Evolutionary conservation across 2,888 invertebrate species (phyloP).

Genomic region (Morpho achilles): DNA sequence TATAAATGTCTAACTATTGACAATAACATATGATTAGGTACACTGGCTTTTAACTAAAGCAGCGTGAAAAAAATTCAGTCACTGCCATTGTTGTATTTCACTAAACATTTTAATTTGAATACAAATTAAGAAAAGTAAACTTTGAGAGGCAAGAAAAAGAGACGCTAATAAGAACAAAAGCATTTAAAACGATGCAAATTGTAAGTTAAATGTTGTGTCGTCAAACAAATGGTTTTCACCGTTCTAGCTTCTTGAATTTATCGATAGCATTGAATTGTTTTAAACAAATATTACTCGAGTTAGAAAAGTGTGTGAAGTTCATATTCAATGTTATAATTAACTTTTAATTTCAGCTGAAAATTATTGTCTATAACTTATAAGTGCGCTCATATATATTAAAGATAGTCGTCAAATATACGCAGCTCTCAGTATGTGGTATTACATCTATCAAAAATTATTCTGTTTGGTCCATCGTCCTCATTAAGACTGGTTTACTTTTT

Average conservation of each 20-base stretch:
- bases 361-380: no score
- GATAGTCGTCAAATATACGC: no score
- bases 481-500: conserved; percentile 24
- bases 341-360: no score
- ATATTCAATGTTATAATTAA: no score
- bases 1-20: neutral
- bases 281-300: neutral
- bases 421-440: neutral
- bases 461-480: conserved; percentile 18
- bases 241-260: conserved; percentile 1
- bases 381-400: no score
- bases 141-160: neutral
- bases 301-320: neutral
- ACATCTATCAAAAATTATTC: conserved; percentile 8
- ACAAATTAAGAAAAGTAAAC: neutral
- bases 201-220: neutral
- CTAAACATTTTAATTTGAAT: neutral
- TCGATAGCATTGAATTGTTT: neutral
- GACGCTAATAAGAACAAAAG: neutral
- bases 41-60: neutral
- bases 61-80: conserved; percentile 4
- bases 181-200: neutral
- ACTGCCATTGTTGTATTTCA: neutral
- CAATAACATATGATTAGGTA: neutral
- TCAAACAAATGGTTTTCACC: conserved; percentile 4